Conservation (phyloP, 2,888 invertebrate species). For the Spialia ferax region DNA sequence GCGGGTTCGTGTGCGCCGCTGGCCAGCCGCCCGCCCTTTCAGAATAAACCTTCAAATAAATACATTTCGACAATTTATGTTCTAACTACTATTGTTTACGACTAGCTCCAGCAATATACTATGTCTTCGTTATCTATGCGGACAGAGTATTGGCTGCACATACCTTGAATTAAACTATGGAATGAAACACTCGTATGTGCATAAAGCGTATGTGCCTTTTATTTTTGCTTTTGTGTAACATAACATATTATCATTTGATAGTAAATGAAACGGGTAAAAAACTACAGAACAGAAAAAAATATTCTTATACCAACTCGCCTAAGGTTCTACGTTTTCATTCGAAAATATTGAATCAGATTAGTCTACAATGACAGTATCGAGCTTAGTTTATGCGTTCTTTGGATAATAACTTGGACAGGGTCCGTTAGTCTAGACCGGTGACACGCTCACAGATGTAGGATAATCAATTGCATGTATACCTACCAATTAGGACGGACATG, state of each 20-base stretch:
- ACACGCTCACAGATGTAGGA: conserved; percentile 49
- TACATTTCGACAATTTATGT: conserved; percentile 39
- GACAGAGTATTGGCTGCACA: conserved; percentile 14
- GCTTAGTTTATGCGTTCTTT: conserved; percentile 56
- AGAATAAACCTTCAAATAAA: conserved; percentile 54
- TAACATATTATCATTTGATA: background rate
- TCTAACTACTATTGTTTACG: conserved; percentile 40
- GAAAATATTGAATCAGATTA: conserved; percentile 46
- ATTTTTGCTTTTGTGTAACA: conserved; percentile 2
- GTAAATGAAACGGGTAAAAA: no score
- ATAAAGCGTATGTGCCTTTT: background rate
- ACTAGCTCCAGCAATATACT: conserved; percentile 36
- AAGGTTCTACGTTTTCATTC: background rate
- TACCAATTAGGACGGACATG: conserved; percentile 74
- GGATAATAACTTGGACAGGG: conserved; percentile 69
- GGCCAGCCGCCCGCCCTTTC: conserved; percentile 68
- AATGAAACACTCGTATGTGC: background rate
- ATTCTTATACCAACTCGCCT: no score
- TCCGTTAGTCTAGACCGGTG: conserved; percentile 72
- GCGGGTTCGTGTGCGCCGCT: conserved; percentile 70
- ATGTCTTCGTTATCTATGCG: conserved; percentile 26
- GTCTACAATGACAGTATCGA: conserved; percentile 45
- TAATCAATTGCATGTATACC: conserved; percentile 59
- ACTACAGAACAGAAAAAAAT: no score
- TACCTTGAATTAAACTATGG: background rate